phyloP scores from a whole-genome alignment of 1,140 invertebrate species.

The Drosophila trapezifrons region DNA sequence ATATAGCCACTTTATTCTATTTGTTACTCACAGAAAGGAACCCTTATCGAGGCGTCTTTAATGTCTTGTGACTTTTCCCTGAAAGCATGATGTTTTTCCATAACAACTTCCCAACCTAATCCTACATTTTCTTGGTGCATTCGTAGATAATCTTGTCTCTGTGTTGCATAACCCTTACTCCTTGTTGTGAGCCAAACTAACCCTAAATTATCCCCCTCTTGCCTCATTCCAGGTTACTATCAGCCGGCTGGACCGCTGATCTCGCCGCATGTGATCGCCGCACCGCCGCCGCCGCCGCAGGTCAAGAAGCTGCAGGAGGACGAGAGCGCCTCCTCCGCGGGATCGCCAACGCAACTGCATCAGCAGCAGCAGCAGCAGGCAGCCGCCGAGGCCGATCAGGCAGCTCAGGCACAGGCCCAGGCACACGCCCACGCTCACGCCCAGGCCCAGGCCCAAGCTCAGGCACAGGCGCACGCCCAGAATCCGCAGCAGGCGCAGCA shows the following conservation, averaged over 20 bases:
- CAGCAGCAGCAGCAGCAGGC: conserved; percentile 49
- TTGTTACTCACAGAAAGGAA: no score
- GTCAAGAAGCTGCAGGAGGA: conserved; percentile 52
- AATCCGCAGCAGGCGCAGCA: conserved; percentile 57
- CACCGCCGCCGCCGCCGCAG: conserved; percentile 80
- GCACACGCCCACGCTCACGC: background rate
- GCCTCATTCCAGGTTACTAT: conserved; percentile 90
- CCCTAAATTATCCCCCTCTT: conserved; percentile 32
- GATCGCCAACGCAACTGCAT: conserved; percentile 46
- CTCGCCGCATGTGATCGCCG: conserved; percentile 86
- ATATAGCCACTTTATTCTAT: no score
- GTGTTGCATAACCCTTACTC: no score
- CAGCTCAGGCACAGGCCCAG: conserved; percentile 47
- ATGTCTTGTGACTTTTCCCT: no score
- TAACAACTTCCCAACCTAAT: background rate
- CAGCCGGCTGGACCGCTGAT: conserved; percentile 94
- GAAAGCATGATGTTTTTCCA: background rate
- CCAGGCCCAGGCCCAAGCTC: conserved; percentile 17
- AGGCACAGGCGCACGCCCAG: conserved; percentile 13
- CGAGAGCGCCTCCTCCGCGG: conserved; percentile 69
- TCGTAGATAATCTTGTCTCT: background rate
- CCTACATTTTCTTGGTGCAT: background rate
- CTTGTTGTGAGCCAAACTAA: conserved; percentile 1
- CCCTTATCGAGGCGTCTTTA: no score
- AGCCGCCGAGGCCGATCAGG: conserved; percentile 26